A percentile compares a stretch with the other conserved stretches of the same genome.
Conservation (phyloP, 2,888 invertebrate genomes). For the Tetheella fluctuosa region DNA sequence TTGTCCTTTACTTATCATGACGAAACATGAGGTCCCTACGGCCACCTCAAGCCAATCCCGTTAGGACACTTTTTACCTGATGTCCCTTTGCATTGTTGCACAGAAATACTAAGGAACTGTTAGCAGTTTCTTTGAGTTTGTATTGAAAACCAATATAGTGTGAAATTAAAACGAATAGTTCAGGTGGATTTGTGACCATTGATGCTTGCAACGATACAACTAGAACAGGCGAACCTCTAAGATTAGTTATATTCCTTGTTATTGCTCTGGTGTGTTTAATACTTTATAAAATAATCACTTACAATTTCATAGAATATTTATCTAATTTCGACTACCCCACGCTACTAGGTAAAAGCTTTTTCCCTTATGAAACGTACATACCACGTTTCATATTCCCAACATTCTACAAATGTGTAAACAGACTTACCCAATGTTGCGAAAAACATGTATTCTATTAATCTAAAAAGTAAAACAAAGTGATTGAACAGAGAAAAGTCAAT, state of each 20-base stretch:
- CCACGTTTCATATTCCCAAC: not conserved
- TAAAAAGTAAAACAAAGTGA: not conserved
- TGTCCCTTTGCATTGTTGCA: constrained; percentile 32
- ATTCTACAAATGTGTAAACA: constrained; percentile 12
- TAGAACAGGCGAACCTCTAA: constrained; percentile 35
- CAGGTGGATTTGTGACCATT: constrained; percentile 26
- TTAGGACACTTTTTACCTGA: constrained; percentile 62
- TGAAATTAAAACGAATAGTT: constrained; percentile 41
- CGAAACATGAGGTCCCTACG: not conserved
- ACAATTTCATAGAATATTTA: constrained; percentile 42
- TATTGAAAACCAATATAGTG: constrained; percentile 23
- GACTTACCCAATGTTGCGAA: constrained; percentile 8
- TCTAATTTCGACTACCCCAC: constrained; percentile 27
- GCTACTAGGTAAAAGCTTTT: not conserved
- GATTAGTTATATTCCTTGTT: constrained; percentile 46
- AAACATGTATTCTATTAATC: constrained; percentile 27
- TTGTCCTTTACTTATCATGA: not conserved
- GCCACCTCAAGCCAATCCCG: constrained; percentile 34
- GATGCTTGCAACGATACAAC: constrained; percentile 28
- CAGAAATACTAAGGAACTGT: constrained; percentile 38
- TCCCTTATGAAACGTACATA: constrained; percentile 1
- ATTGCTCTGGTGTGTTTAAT: constrained; percentile 40
- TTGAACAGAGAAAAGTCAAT: not conserved
- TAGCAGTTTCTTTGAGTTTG: constrained; percentile 18
- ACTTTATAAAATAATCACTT: constrained; percentile 48